A percentile compares a stretch with the other conserved stretches of the same genome.
These are phyloP conservation scores for Cinara cedri DNA, from an alignment of 2,888 invertebrate genomes.

Conservation along the genomic window DNA sequence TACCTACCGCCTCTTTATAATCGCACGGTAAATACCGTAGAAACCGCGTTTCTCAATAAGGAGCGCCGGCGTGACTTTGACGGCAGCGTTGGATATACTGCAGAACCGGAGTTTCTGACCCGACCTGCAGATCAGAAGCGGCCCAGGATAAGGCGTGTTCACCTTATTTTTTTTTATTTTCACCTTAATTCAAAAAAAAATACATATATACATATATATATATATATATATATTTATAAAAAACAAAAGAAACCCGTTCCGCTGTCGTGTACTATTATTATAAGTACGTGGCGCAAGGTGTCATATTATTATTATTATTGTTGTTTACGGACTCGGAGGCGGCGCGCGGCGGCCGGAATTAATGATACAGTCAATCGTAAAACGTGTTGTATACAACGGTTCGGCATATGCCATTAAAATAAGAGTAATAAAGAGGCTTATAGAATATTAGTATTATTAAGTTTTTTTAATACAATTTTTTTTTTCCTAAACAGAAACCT, in stretches of 20 bases:
- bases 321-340: slow-evolving; percentile 30
- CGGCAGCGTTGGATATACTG: not conserved
- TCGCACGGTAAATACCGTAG: not conserved
- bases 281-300: slow-evolving; percentile 21
- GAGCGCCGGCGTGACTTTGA: slow-evolving; percentile 11
- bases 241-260: slow-evolving; percentile 52
- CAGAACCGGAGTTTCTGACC: slow-evolving; percentile 11
- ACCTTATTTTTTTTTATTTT: not conserved
- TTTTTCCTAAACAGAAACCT: too few species aligned
- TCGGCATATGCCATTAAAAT: not conserved
- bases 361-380: not conserved
- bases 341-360: not conserved
- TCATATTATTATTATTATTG: slow-evolving; percentile 50
- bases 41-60: slow-evolving; percentile 35
- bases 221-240: too few species aligned
- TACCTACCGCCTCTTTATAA: not conserved
- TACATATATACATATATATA: too few species aligned
- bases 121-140: slow-evolving; percentile 27
- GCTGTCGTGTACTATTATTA: not conserved
- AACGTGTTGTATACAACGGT: not conserved
- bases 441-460: too few species aligned
- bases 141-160: slow-evolving; percentile 31
- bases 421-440: too few species aligned
- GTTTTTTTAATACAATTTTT: too few species aligned
- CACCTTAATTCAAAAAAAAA: slow-evolving; percentile 12